Conservation (phyloP, 1,140 invertebrate genomes). For the Ceratitis capitata region DNA sequence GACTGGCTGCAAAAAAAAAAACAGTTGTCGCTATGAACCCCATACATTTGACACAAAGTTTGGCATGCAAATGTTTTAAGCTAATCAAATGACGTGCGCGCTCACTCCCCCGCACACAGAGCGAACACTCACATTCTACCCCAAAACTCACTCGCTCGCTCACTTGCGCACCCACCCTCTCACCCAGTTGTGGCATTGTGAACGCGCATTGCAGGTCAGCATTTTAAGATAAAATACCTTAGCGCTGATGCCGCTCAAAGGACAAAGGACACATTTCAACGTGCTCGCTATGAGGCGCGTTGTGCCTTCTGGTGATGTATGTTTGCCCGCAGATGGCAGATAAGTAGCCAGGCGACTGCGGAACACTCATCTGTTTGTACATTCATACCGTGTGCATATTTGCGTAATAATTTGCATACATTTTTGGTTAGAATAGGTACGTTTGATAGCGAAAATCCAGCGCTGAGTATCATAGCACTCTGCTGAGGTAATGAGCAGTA, state of each 20-base stretch:
- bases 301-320: not conserved
- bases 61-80: constrained; percentile 34
- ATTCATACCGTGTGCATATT: not conserved
- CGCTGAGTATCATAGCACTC: no score
- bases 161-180: not conserved
- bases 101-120: not conserved
- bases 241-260: not conserved
- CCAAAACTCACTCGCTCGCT: not conserved
- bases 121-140: not conserved
- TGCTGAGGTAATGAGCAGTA: constrained; percentile 11
- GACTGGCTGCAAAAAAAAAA: not conserved
- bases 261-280: not conserved
- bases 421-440: not conserved
- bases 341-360: not conserved
- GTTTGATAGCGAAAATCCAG: not conserved
- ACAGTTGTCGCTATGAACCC: not conserved
- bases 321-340: not conserved
- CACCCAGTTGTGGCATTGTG: not conserved
- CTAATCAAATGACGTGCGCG: constrained; percentile 1
- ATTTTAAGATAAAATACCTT: constrained; percentile 19
- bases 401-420: not conserved
- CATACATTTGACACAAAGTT: not conserved
- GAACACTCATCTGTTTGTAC: not conserved
- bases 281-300: not conserved
- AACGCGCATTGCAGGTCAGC: not conserved